Percentiles rank a stretch among this genome's conserved stretches.
phyloP scores from a whole-genome alignment of 2,113 vertebrate genomes.

The Odocoileus hemionus region DNA sequence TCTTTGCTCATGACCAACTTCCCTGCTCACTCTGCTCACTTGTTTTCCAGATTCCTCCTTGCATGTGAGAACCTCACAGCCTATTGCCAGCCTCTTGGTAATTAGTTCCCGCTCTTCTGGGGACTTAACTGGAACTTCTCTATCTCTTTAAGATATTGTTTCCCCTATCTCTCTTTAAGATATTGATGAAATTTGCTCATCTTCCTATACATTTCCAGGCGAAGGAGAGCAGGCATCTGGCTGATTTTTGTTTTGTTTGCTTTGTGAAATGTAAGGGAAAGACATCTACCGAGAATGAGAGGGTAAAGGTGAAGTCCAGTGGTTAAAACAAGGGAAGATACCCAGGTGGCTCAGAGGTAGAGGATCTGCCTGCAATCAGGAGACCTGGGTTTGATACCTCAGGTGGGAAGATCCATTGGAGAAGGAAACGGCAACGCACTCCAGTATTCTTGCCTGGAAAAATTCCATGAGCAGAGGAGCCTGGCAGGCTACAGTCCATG shows the following conservation, averaged over 20 bases:
- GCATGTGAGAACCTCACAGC: not conserved
- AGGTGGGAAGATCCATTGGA: not conserved
- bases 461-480: not conserved
- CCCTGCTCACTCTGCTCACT: accelerated
- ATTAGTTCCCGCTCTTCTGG: not conserved
- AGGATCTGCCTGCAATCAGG: not conserved
- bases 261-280: not conserved
- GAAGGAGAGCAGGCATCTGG: not conserved
- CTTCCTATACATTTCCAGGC: not conserved
- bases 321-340: not conserved
- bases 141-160: too few relatives aligned
- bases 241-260: not conserved
- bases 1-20: not conserved
- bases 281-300: not conserved
- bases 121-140: not conserved
- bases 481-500: not conserved
- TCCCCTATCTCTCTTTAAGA: not conserved
- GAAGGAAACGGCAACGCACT: not conserved
- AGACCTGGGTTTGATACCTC: accelerated
- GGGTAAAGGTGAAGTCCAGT: not conserved
- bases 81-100: not conserved
- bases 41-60: not conserved
- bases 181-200: not conserved
- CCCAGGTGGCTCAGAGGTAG: accelerated
- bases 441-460: not conserved